phyloP scores from a whole-genome alignment of 2,797 vertebrate genomes.

The Arnoldichthys spilopterus region DNA sequence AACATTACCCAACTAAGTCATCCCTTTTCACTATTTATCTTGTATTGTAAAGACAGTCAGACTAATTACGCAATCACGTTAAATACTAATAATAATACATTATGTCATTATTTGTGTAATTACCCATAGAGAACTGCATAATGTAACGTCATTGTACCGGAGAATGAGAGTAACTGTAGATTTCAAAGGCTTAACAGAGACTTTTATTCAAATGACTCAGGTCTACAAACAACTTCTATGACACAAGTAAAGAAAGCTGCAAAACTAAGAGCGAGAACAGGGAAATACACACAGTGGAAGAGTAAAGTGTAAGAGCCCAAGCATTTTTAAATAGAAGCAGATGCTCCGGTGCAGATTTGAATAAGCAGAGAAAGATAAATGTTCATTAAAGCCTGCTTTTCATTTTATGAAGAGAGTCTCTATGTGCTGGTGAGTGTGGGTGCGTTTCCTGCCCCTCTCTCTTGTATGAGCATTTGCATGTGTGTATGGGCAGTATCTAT shows the following conservation, averaged over 20 bases:
- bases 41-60: too few relatives aligned
- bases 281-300: too few relatives aligned
- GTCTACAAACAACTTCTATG: background rate
- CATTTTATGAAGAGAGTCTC: background rate
- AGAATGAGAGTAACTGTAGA: background rate
- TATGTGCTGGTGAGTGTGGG: background rate
- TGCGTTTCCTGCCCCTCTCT: background rate
- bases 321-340: background rate
- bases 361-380: background rate
- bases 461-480: background rate
- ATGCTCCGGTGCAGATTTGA: background rate
- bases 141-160: background rate
- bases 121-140: background rate
- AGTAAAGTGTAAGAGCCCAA: background rate
- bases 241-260: background rate
- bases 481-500: conserved; percentile 4
- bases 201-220: background rate
- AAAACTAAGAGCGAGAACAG: too few relatives aligned
- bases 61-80: too few relatives aligned
- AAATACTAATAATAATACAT: too few relatives aligned
- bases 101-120: too few relatives aligned
- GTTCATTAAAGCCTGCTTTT: background rate
- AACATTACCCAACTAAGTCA: too few relatives aligned
- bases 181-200: too few relatives aligned
- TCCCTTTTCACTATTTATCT: too few relatives aligned